These are phyloP conservation scores for Drosophila ezoana DNA, from an alignment of 2,888 invertebrate species.

Conservation along the genomic window DNA sequence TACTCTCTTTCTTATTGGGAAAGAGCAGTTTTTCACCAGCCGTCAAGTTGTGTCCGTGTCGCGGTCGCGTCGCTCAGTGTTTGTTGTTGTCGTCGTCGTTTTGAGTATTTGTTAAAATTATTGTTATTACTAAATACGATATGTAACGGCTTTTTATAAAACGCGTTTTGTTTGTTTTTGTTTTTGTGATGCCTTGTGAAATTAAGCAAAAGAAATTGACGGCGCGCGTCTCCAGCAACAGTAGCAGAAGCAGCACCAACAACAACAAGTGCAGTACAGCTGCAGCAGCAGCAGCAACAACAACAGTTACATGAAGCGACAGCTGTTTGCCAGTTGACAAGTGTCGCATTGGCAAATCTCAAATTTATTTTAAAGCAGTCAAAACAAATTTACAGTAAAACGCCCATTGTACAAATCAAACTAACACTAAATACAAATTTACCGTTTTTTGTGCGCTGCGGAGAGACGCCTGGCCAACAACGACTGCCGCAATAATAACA, in stretches of 20 bases:
- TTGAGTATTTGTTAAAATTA: constrained; percentile 45
- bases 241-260: constrained; percentile 25
- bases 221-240: constrained; percentile 28
- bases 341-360: constrained; percentile 25
- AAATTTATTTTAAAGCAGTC: constrained; percentile 26
- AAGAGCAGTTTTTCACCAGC: constrained; percentile 70
- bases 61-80: constrained; percentile 55
- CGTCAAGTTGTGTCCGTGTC: constrained; percentile 66
- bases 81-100: constrained; percentile 44
- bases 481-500: constrained; percentile 46
- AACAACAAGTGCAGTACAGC: constrained; percentile 48
- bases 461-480: constrained; percentile 25
- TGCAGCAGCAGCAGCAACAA: constrained; percentile 35
- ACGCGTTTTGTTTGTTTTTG: constrained; percentile 21
- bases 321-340: constrained; percentile 67
- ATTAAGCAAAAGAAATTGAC: constrained; percentile 21
- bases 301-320: constrained; percentile 43
- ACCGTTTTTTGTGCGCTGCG: constrained; percentile 33
- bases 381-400: constrained; percentile 29
- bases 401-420: constrained; percentile 12
- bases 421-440: constrained; percentile 25
- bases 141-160: constrained; percentile 15
- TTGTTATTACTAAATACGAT: constrained; percentile 39
- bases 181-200: constrained; percentile 27
- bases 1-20: constrained; percentile 67